Conservation (phyloP, 2,113 vertebrate genomes). For the Haplotaxodon microlepis region DNA sequence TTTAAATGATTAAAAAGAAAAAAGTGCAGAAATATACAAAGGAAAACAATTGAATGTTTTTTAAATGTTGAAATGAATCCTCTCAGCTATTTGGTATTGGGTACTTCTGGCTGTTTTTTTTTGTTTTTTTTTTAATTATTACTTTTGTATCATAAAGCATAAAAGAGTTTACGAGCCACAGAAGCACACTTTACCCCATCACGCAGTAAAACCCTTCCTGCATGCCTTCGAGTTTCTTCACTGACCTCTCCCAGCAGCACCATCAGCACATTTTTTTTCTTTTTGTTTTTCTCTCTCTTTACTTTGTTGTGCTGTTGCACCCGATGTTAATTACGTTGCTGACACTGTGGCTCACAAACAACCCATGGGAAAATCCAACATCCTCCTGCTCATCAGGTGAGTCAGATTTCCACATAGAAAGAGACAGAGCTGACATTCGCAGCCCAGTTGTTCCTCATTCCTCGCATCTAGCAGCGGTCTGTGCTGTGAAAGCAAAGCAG, state of each 20-base stretch:
- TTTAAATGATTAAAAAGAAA: background rate
- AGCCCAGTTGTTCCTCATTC: background rate
- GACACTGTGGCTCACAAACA: background rate
- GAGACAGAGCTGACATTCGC: background rate
- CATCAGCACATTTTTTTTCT: background rate
- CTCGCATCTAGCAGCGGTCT: background rate
- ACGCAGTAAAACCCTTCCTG: background rate
- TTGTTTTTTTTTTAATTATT: accelerated
- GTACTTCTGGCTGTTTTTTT: background rate
- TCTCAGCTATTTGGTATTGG: background rate
- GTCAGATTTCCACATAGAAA: background rate
- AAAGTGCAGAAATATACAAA: background rate
- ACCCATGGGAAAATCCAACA: background rate
- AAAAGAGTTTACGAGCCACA: background rate
- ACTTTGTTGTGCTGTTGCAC: background rate
- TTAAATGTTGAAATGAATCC: background rate
- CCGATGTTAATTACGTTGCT: background rate
- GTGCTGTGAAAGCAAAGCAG: background rate
- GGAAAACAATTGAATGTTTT: background rate
- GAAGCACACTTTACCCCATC: background rate
- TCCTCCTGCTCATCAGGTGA: background rate
- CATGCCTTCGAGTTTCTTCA: background rate
- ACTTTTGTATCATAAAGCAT: background rate
- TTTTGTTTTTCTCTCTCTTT: background rate
- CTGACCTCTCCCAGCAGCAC: background rate